Percentiles rank a stretch among this genome's conserved stretches.
Conservation (phyloP, 2,797 vertebrate genomes). For the Menidia menidia region DNA sequence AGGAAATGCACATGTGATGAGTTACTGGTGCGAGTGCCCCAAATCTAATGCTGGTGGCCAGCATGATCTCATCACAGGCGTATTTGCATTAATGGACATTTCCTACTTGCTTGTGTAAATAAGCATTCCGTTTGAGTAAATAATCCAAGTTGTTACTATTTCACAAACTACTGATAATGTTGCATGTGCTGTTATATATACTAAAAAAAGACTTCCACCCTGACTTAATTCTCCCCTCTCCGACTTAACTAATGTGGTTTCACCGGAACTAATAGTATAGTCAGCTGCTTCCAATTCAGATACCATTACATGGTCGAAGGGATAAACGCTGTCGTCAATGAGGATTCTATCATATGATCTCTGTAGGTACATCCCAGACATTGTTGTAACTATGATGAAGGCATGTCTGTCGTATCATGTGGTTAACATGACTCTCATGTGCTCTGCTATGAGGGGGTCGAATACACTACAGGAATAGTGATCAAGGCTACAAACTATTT, state of each 20-base stretch:
- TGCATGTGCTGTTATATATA: slow-evolving; percentile 1
- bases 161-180: neutral
- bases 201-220: slow-evolving; percentile 1
- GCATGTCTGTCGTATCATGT: neutral
- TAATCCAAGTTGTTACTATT: slow-evolving; percentile 4
- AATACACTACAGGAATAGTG: slow-evolving; percentile 6
- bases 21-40: slow-evolving; percentile 26
- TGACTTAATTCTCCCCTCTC: slow-evolving; percentile 3
- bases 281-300: slow-evolving; percentile 50
- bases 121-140: slow-evolving; percentile 1
- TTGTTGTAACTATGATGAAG: neutral
- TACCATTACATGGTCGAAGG: slow-evolving; percentile 5
- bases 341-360: slow-evolving; percentile 3
- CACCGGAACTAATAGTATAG: slow-evolving; percentile 13
- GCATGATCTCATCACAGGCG: slow-evolving; percentile 22
- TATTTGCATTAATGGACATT: slow-evolving; percentile 19
- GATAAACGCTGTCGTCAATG: slow-evolving; percentile 1
- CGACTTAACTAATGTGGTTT: slow-evolving; percentile 27
- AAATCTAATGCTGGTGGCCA: slow-evolving; percentile 11
- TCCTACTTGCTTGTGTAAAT: slow-evolving; percentile 16
- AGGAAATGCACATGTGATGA: slow-evolving; percentile 41
- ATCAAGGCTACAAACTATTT: slow-evolving; percentile 20
- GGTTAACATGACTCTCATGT: slow-evolving; percentile 42
- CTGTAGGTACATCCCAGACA: neutral
- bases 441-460: neutral